These are phyloP conservation scores for Coecobrya sp. DNA, from an alignment of 2,888 invertebrate genomes.

Conservation along the genomic window DNA sequence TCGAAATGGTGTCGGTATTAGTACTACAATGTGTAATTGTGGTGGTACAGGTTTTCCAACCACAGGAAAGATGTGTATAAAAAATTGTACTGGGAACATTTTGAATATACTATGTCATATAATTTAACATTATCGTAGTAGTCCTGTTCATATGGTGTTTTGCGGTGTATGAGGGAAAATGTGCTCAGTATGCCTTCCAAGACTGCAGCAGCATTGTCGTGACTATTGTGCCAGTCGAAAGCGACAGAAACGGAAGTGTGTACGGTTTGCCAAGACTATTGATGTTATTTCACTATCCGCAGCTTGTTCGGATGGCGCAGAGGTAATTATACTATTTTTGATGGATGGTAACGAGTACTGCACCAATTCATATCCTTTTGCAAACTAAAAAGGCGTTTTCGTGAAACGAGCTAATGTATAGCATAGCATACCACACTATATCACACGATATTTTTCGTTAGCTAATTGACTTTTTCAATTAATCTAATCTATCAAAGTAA, in stretches of 20 bases:
- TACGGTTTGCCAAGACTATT: constrained; percentile 86
- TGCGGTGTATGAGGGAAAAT: constrained; percentile 74
- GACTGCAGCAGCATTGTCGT: constrained; percentile 83
- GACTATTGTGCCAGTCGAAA: constrained; percentile 82
- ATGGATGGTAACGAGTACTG: constrained; percentile 27
- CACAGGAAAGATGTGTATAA: neutral
- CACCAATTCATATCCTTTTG: neutral
- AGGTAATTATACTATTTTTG: constrained; percentile 77
- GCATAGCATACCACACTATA: neutral
- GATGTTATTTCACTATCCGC: constrained; percentile 85
- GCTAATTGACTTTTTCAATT: constrained; percentile 45
- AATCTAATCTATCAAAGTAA: neutral
- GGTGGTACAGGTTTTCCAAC: neutral
- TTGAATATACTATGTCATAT: constrained; percentile 20
- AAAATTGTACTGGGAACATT: constrained; percentile 1
- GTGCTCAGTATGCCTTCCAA: constrained; percentile 85
- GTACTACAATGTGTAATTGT: neutral
- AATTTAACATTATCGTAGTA: constrained; percentile 10
- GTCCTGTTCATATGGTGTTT: constrained; percentile 67
- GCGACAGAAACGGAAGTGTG: constrained; percentile 85
- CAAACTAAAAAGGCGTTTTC: neutral
- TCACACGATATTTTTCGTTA: neutral
- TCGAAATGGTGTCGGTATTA: constrained; percentile 41
- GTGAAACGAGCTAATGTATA: neutral
- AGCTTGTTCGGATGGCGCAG: constrained; percentile 81